Conservation (phyloP, 2,797 vertebrate genomes). For the Coreius guichenoti region DNA sequence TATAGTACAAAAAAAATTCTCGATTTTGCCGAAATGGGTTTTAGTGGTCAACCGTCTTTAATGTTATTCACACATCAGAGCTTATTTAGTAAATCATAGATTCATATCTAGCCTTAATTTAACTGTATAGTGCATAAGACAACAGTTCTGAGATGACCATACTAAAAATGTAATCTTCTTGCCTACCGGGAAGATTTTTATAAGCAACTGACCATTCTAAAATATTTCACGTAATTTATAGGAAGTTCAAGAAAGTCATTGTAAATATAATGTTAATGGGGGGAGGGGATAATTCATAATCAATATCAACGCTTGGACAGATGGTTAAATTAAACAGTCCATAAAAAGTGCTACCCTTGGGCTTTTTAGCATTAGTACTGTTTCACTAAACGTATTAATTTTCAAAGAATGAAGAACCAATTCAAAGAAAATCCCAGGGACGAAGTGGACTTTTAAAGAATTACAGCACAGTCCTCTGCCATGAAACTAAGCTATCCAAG, state of each 20-base stretch:
- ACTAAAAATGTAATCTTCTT: neutral
- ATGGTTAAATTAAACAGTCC: slow-evolving; percentile 48
- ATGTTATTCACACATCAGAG: neutral
- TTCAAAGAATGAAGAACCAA: too few relatives aligned
- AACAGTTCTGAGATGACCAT: neutral
- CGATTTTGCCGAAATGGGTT: neutral
- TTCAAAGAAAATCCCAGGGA: slow-evolving; percentile 14
- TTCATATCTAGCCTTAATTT: neutral
- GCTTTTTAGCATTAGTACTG: neutral
- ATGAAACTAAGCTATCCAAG: slow-evolving; percentile 50
- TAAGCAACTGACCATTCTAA: neutral
- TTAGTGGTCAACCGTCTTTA: neutral
- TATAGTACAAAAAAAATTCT: neutral
- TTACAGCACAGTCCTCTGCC: slow-evolving; percentile 16
- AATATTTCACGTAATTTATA: neutral
- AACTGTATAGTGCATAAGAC: neutral
- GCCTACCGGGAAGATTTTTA: neutral
- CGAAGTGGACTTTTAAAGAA: slow-evolving; percentile 32
- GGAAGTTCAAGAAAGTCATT: neutral
- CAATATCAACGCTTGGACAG: neutral
- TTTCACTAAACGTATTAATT: neutral
- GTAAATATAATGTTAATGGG: too few relatives aligned
- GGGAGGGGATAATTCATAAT: neutral
- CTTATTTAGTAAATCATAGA: neutral
- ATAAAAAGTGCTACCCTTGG: neutral